Base-by-base conservation (phyloP, 1,140 invertebrate genomes). In the Linepithema humile region DNA sequence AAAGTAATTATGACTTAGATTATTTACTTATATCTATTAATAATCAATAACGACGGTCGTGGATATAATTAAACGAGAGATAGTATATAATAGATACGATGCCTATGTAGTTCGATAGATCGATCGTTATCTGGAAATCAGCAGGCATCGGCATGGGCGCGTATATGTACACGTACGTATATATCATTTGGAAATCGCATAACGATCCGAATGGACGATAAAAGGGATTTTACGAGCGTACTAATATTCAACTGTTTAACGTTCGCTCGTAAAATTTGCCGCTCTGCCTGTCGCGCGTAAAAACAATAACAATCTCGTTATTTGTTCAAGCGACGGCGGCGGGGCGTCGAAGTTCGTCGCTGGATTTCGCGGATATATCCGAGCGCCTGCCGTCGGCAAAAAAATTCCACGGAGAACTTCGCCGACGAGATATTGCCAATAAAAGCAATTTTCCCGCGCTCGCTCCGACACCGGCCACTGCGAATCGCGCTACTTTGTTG, bases 231-330 rank as follows among this genome's bases (percentile, higher is more conserved):
- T 89, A 89, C 88, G 88, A 89, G 72, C 85, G 86, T 78, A 53
- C 88, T 89, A 89, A 89, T 89, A 89, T 89, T 87, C 85, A 80
- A 86, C 88, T 85, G 88, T 89, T 89, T 89, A 89, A 87, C 84
- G 85, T 45, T 69, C 77, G 83, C 85, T 89, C 88, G 88, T 89
- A 89, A 89, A 89, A 87, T 87, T 83, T 86, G 85, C 70, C 70
- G 84, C 74, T 87, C 88, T 87, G 83, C 38, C 85, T 89, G 88
- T 89, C 88, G 85, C 72, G 72, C 72, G 82, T 85, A 87, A 87
- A 86, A 89, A 89, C 88, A 85, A 87, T 89, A 89, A 89, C 88
- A 89, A 89, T 89, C 85, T 89, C 75, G 86, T 88, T 89, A 89
- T 88, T 88, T 86, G 87, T 85, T 83, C 84, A 69, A 57, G 50